Evolutionary conservation across 2,797 vertebrate genomes (phyloP).

Genomic region (Mareca penelope): DNA sequence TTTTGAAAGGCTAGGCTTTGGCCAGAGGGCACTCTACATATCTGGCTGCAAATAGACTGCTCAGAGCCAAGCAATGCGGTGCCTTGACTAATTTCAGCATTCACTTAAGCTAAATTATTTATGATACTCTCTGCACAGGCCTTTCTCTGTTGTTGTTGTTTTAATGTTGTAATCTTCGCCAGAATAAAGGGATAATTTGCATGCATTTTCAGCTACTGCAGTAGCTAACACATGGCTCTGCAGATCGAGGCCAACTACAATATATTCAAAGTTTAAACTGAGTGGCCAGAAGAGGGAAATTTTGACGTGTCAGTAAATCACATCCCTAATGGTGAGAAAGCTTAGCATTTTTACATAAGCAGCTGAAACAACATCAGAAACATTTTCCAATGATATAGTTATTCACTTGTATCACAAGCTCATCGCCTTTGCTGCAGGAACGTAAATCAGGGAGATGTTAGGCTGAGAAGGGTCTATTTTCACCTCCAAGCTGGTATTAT

Average conservation of each 20-base stretch:
- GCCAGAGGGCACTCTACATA: slow-evolving; percentile 69
- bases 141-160: slow-evolving; percentile 58
- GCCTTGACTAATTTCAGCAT: slow-evolving; percentile 82
- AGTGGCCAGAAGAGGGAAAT: slow-evolving; percentile 51
- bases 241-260: slow-evolving; percentile 29
- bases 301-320: slow-evolving; percentile 64
- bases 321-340: slow-evolving; percentile 47
- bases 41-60: slow-evolving; percentile 77
- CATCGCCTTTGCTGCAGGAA: slow-evolving; percentile 28
- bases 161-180: slow-evolving; percentile 31
- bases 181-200: slow-evolving; percentile 68
- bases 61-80: slow-evolving; percentile 78
- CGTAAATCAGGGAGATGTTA: slow-evolving; percentile 12
- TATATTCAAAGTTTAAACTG: slow-evolving; percentile 28
- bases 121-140: slow-evolving; percentile 65
- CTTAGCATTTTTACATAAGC: slow-evolving; percentile 52
- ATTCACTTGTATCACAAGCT: slow-evolving; percentile 41
- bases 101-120: slow-evolving; percentile 83
- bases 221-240: slow-evolving; percentile 39
- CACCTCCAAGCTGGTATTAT: not conserved
- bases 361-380: slow-evolving; percentile 75
- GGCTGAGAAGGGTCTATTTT: slow-evolving; percentile 32
- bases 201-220: slow-evolving; percentile 41
- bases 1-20: slow-evolving; percentile 74
- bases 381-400: slow-evolving; percentile 36